Conservation (phyloP, 2,888 invertebrate genomes). For the Pediacus dermestoides region DNA sequence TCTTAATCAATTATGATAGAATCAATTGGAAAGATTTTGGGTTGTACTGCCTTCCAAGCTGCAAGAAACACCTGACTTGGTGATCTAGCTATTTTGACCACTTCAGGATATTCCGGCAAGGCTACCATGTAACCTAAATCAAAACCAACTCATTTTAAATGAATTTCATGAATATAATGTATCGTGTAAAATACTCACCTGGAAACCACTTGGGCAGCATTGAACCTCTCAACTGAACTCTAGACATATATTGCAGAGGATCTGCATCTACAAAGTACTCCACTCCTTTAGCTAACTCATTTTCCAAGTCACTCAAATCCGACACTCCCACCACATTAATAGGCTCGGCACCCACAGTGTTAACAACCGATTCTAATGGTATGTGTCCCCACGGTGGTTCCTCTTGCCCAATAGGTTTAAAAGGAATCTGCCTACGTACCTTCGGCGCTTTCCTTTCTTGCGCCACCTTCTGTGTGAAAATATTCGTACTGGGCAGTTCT, state of each 20-base stretch:
- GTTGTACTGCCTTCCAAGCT: conserved; percentile 45
- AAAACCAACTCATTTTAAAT: conserved; percentile 5
- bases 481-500: conserved; percentile 31
- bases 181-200: conserved; percentile 29
- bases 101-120: conserved; percentile 40
- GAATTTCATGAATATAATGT: not conserved
- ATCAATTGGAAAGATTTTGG: conserved; percentile 42
- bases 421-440: conserved; percentile 21
- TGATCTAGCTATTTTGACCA: conserved; percentile 36
- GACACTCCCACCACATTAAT: conserved; percentile 28
- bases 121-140: conserved; percentile 42
- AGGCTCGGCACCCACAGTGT: conserved; percentile 35
- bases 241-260: conserved; percentile 39
- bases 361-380: conserved; percentile 35
- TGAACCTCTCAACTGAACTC: conserved; percentile 44
- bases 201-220: conserved; percentile 45
- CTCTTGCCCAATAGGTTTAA: conserved; percentile 31
- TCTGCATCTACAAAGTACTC: conserved; percentile 44
- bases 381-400: conserved; percentile 38
- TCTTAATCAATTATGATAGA: conserved; percentile 21
- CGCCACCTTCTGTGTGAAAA: conserved; percentile 28
- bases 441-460: conserved; percentile 21
- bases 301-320: conserved; percentile 27
- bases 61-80: conserved; percentile 42
- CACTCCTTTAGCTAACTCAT: conserved; percentile 34